Percentiles rank a stretch among this genome's conserved stretches.
Evolutionary conservation across 2,888 invertebrate genomes (phyloP).

Genomic region (Margaritifera margaritifera): DNA sequence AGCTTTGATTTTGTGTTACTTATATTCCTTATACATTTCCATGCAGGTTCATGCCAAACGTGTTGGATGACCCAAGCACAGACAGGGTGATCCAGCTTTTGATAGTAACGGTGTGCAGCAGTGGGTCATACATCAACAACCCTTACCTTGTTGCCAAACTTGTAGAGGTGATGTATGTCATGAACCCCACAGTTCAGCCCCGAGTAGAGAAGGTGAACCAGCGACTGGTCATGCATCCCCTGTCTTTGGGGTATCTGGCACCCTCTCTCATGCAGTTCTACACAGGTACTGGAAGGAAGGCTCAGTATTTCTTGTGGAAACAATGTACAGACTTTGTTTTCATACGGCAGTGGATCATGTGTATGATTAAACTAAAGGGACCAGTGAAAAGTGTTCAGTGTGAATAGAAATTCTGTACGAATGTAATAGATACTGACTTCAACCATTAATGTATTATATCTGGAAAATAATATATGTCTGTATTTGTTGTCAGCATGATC

Average conservation of each 20-base stretch:
- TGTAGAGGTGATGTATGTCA: conserved; percentile 84
- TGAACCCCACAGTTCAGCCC: conserved; percentile 76
- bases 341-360: too few species aligned
- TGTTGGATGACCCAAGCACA: conserved; percentile 56
- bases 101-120: conserved; percentile 91
- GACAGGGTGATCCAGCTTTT: conserved; percentile 86
- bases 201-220: conserved; percentile 77
- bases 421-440: too few species aligned
- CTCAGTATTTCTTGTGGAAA: not conserved
- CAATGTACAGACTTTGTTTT: too few species aligned
- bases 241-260: conserved; percentile 87
- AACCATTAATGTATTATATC: too few species aligned
- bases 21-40: not conserved
- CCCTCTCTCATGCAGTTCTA: conserved; percentile 98
- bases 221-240: conserved; percentile 89
- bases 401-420: too few species aligned
- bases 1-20: too few species aligned
- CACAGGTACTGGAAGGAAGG: conserved; percentile 76
- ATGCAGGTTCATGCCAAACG: conserved; percentile 55
- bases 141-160: conserved; percentile 98
- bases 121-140: conserved; percentile 92
- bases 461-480: too few species aligned
- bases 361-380: too few species aligned
- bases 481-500: too few species aligned
- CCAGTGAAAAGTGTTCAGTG: too few species aligned